Evolutionary conservation across 1,140 invertebrate genomes (phyloP), one percentile per base, ranked within the genome.

Genomic region (Drosophila athabasca): DNA sequence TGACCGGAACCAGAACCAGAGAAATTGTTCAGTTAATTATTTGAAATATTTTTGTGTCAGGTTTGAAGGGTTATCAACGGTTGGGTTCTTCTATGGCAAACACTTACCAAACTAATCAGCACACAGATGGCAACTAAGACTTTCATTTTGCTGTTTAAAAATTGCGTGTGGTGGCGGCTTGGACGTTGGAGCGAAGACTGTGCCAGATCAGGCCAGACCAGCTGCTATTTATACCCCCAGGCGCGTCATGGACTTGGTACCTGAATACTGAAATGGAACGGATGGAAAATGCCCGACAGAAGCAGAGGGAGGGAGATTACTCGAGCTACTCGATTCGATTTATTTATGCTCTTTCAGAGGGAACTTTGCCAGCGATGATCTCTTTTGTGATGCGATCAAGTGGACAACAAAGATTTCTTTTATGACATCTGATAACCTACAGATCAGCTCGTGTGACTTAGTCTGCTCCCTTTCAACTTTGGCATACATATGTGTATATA

Each of bases 41-140:
- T 39, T 39, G 1, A 17, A 8, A 3, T 8, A 29, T 62, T 26
- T 57, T n/a, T 52, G 31, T 44, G 17, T 29, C 17, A 39, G 24
- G 6, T 19, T 39, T 43, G 2, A 15, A 7, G 60, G 62, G 49
- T 44, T 60, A 72, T 70, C 67, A 52, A 41, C 13, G 22, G 3
- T 0, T 39, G 39, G 52, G 39, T 26, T 35, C 22, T 26, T 13
- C 22, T 9, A n/a, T 2, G 8, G 5, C 31, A 26, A 8, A 22
- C 41, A 67, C 76, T 72, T 53, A 88, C 84, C 84, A 89, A 51
- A 15, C 64, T 54, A 35, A 89, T 62, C 17, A 88, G 35, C 57
- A 88, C 41, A 31, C 79, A 89, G 45, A 80, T 52, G 58, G 68
- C 64, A 52, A 74, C 51, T 15, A 84, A 57, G 39, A 70, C 52